These are phyloP conservation scores for Adelognathus sp. DNA, from an alignment of 2,888 invertebrate genomes.

Conservation along the genomic window DNA sequence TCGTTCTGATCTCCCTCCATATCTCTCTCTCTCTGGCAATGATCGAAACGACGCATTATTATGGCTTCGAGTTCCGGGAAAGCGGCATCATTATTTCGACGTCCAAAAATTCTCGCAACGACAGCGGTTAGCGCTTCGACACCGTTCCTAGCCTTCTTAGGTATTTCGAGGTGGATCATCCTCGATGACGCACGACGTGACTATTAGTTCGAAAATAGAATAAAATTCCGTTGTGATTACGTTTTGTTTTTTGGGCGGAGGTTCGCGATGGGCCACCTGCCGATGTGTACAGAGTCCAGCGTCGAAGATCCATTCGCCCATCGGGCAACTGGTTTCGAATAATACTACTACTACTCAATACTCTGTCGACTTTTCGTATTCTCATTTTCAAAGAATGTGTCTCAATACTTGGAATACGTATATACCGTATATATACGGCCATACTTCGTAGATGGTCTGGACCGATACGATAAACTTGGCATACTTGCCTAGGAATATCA, in stretches of 20 bases:
- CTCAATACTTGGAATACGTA: no score
- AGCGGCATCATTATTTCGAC: slow-evolving; percentile 21
- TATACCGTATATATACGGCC: no score
- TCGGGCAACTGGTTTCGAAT: not conserved
- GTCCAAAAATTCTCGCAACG: slow-evolving; percentile 22
- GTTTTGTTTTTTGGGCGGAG: not conserved
- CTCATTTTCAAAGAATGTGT: no score
- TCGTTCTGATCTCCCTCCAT: not conserved
- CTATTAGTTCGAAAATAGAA: slow-evolving; percentile 39
- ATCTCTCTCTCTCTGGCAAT: slow-evolving; percentile 16
- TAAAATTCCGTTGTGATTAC: not conserved
- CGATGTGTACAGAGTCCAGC: not conserved
- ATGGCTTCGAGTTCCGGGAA: slow-evolving; percentile 33
- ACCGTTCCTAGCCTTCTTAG: slow-evolving; percentile 20
- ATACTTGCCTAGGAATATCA: no score
- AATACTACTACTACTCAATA: no score
- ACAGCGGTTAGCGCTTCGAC: not conserved
- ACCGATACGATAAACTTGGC: no score
- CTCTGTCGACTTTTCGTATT: no score
- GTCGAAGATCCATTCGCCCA: not conserved
- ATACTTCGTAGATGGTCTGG: no score
- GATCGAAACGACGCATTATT: slow-evolving; percentile 16
- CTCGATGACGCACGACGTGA: slow-evolving; percentile 22
- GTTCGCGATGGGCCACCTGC: slow-evolving; percentile 1
- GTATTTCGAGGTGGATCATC: slow-evolving; percentile 13